phyloP scores from a whole-genome alignment of 2,888 invertebrate species.

The Zygothrica quintamaculata region DNA sequence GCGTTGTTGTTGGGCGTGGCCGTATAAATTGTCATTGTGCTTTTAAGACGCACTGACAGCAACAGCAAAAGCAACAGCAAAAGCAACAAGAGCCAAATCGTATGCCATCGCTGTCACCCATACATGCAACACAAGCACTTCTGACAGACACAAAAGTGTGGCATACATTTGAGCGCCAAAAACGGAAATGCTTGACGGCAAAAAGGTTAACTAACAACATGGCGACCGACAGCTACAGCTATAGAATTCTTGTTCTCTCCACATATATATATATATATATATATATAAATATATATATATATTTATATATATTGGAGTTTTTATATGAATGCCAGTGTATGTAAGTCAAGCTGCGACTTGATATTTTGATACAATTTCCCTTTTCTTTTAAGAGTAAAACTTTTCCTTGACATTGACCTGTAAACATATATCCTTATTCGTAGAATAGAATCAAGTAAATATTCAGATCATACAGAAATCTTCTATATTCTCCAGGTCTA shows the following conservation, averaged over 20 bases:
- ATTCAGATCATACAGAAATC: neutral
- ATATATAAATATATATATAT: no score
- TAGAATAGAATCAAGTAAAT: no score
- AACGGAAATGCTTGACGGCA: conserved; percentile 66
- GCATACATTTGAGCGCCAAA: conserved; percentile 66
- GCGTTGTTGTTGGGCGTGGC: conserved; percentile 49
- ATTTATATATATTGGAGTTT: no score
- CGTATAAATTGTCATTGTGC: conserved; percentile 57
- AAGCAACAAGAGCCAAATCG: conserved; percentile 37
- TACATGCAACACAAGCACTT: conserved; percentile 6
- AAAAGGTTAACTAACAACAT: conserved; percentile 54
- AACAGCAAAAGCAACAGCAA: conserved; percentile 28
- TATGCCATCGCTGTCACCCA: conserved; percentile 18
- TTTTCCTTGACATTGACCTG: no score
- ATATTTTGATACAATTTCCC: conserved; percentile 35
- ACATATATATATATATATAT: no score
- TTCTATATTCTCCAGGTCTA: neutral
- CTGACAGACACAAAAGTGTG: conserved; percentile 38
- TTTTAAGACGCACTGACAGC: conserved; percentile 55
- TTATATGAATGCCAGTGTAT: conserved; percentile 15
- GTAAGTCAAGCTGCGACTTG: conserved; percentile 45
- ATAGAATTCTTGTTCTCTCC: conserved; percentile 9
- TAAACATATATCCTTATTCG: no score
- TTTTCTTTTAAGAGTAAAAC: conserved; percentile 13
- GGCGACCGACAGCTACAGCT: conserved; percentile 51